These are phyloP conservation scores for Psammodynastes pulverulentus DNA, from an alignment of 2,113 vertebrate genomes.

Conservation along the genomic window DNA sequence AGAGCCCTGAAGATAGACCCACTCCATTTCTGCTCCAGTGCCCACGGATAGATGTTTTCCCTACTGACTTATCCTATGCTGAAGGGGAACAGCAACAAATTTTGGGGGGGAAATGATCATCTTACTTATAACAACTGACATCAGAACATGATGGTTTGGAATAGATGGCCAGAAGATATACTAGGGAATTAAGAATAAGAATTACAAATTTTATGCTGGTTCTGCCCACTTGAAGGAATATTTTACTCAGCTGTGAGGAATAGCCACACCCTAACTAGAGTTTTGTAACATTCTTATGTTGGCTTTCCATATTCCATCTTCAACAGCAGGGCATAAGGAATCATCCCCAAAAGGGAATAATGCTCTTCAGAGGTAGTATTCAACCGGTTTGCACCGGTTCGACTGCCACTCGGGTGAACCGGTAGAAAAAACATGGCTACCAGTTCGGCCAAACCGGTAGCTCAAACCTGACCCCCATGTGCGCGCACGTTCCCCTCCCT, in stretches of 20 bases:
- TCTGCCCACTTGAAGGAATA: background rate
- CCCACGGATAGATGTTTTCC: background rate
- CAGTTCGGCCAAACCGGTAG: too few species aligned
- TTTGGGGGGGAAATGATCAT: background rate
- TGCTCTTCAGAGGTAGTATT: too few species aligned
- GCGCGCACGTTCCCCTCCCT: too few species aligned
- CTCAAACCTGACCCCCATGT: too few species aligned
- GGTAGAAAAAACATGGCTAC: too few species aligned
- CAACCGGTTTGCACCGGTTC: too few species aligned
- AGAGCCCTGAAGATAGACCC: background rate
- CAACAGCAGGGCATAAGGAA: background rate
- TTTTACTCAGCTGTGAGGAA: background rate
- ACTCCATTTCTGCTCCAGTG: background rate
- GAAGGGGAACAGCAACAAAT: background rate
- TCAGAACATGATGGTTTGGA: background rate
- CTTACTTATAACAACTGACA: background rate
- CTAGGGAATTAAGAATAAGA: background rate
- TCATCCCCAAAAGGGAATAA: background rate
- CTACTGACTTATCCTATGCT: background rate
- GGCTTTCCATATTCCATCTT: background rate
- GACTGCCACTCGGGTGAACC: too few species aligned
- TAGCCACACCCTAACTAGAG: background rate
- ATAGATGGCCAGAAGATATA: background rate
- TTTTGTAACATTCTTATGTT: background rate
- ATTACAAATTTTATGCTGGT: background rate